phyloP scores from a whole-genome alignment of 2,888 invertebrate genomes.

The Euplexia lucipara region DNA sequence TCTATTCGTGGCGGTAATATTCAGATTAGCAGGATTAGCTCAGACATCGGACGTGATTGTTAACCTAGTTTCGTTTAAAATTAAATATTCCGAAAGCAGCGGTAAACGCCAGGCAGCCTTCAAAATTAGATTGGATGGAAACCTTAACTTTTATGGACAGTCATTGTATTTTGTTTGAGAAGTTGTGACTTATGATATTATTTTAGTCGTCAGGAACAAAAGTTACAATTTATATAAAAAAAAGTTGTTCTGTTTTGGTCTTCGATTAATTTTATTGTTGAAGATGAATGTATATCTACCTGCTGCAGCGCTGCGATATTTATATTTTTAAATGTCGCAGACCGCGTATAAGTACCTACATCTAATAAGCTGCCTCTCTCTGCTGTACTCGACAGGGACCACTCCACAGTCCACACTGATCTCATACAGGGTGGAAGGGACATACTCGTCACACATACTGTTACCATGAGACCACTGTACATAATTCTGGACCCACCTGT shows the following conservation, averaged over 20 bases:
- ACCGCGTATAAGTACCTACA: too few species aligned
- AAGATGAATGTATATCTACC: too few species aligned
- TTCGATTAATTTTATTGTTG: too few species aligned
- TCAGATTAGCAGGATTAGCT: slow-evolving; percentile 36
- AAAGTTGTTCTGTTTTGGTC: neutral
- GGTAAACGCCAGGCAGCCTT: slow-evolving; percentile 32
- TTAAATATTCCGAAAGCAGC: slow-evolving; percentile 47
- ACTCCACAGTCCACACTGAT: too few species aligned
- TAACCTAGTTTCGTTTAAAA: slow-evolving; percentile 46
- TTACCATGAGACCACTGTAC: too few species aligned
- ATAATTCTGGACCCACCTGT: too few species aligned
- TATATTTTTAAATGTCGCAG: too few species aligned
- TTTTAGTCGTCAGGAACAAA: neutral
- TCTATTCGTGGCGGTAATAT: slow-evolving; percentile 21
- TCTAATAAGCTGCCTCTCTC: too few species aligned
- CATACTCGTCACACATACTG: too few species aligned
- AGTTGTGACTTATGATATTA: slow-evolving; percentile 4
- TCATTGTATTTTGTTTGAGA: slow-evolving; percentile 13
- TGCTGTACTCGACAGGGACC: too few species aligned
- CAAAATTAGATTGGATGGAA: slow-evolving; percentile 22
- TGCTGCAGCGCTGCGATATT: too few species aligned
- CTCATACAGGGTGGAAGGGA: too few species aligned
- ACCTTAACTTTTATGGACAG: slow-evolving; percentile 12
- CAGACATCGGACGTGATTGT: slow-evolving; percentile 28
- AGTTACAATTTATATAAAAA: slow-evolving; percentile 4